Conservation (phyloP, 2,888 invertebrate genomes). For the Litoditis marina region DNA sequence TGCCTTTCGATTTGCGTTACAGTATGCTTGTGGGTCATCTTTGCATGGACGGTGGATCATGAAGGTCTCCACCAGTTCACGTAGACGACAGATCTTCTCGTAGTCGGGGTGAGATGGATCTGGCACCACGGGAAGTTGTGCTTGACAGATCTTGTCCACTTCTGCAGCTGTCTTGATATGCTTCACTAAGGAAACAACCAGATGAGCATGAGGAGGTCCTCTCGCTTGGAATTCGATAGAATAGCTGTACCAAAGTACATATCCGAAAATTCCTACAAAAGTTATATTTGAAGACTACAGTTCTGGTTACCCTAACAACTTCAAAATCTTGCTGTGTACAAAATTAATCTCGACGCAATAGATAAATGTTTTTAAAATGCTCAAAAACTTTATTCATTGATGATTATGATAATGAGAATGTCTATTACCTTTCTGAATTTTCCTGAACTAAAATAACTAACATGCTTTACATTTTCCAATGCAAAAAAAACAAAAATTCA, state of each 20-base stretch:
- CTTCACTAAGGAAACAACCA: constrained; percentile 5
- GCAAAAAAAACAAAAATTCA: too few relatives aligned
- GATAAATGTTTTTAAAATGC: too few relatives aligned
- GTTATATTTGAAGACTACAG: too few relatives aligned
- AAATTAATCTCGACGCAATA: too few relatives aligned
- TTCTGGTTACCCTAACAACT: not conserved
- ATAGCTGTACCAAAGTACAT: constrained; percentile 11
- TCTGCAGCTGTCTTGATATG: constrained; percentile 3
- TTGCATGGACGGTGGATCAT: constrained; percentile 15
- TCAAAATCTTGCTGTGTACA: too few relatives aligned
- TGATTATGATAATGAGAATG: too few relatives aligned
- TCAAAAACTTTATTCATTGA: too few relatives aligned
- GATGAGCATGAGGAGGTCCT: constrained; percentile 16
- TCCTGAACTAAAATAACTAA: too few relatives aligned
- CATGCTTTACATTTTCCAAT: too few relatives aligned
- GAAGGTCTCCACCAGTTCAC: constrained; percentile 2
- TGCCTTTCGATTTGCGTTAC: constrained; percentile 1
- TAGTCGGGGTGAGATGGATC: not conserved
- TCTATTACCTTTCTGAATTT: too few relatives aligned
- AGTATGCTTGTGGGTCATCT: constrained; percentile 11
- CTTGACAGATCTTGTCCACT: constrained; percentile 6
- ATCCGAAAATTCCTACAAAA: constrained; percentile 11
- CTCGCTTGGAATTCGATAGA: constrained; percentile 17
- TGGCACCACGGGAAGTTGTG: constrained; percentile 3
- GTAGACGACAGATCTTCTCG: not conserved